Evolutionary conservation across 2,888 invertebrate species (phyloP), one percentile per base, ranked within the genome.

Genomic region (Allygus modestus): DNA sequence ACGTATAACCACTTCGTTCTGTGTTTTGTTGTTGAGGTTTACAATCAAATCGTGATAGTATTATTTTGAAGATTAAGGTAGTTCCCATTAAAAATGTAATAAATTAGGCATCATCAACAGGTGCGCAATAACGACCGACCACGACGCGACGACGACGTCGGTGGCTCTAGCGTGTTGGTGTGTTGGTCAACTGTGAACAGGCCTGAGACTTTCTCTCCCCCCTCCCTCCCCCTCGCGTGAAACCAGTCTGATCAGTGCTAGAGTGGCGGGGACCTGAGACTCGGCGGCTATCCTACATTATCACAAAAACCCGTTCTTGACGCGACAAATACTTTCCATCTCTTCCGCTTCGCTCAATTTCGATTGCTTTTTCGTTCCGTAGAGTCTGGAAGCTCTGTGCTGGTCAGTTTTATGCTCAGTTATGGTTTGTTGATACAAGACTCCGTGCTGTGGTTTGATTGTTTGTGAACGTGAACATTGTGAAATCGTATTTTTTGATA

Each of bases 291-390:
- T 31, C 65, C 65, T 9, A 65, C 28, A 28, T 65, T 31, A 31
- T 31, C 73, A 37, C 43, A 77, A 58, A 79, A 79, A 79, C 79
- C 79, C 17, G 79, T 79, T 79, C 51, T 26, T 4, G 79, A 46
- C 77, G 77, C 26, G 46, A 51, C 77, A 33, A 79, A 54, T 31
- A 79, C 79, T 79, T 79, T 79, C 79, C 33, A 15, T 79, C 79
- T 79, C 79, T 79, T 79, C 79, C 79, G 79, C 79, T 46, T 77
- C 77, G 37, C 43, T 73, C 73, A 5, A 46, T 11, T 71, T 41
- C 20, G 33, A 73, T 43, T 28, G 37, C 41, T 43, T 69, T 61
- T 33, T 33, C 69, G 33, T 41, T 15, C 41, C 20, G 71, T 69
- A 1, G 61, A 71, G 41, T 77, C 28, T 77, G 75, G 20, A 23